These are phyloP conservation scores for Melanotaenia pygmaea DNA, from an alignment of 2,797 vertebrate genomes.

Conservation along the genomic window DNA sequence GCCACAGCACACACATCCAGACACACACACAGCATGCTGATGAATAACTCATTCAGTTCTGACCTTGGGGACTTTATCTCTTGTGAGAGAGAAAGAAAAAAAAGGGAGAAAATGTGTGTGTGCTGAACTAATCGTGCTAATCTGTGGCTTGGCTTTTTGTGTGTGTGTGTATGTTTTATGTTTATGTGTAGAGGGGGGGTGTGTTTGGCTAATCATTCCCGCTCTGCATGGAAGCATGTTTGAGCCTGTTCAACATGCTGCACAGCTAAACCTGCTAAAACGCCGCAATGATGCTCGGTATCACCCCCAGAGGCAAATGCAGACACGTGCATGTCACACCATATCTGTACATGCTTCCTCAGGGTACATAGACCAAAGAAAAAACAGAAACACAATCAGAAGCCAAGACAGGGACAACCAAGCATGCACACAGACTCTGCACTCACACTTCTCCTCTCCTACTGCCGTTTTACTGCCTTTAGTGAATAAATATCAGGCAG, in stretches of 20 bases:
- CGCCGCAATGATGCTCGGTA: slow-evolving; percentile 52
- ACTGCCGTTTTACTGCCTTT: slow-evolving; percentile 29
- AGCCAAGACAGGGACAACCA: slow-evolving; percentile 19
- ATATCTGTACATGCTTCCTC: slow-evolving; percentile 34
- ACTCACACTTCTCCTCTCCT: slow-evolving; percentile 24
- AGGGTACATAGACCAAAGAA: slow-evolving; percentile 15
- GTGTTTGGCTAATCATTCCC: slow-evolving; percentile 56
- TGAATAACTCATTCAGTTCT: slow-evolving; percentile 76
- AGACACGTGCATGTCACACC: slow-evolving; percentile 2
- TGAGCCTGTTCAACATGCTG: slow-evolving; percentile 71
- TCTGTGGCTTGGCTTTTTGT: slow-evolving; percentile 61
- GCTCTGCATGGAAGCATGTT: slow-evolving; percentile 57
- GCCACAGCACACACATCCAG: slow-evolving; percentile 23
- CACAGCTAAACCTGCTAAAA: slow-evolving; percentile 60
- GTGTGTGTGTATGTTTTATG: slow-evolving; percentile 33
- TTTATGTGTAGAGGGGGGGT: slow-evolving; percentile 33
- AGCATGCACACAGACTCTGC: slow-evolving; percentile 36
- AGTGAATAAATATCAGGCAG: slow-evolving; percentile 59
- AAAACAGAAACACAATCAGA: slow-evolving; percentile 29
- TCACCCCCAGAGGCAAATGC: slow-evolving; percentile 39
- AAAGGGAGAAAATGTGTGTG: slow-evolving; percentile 40
- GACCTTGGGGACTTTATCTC: slow-evolving; percentile 79
- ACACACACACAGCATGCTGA: slow-evolving; percentile 43
- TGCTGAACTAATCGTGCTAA: slow-evolving; percentile 69
- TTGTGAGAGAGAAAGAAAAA: slow-evolving; percentile 36